Percentiles rank a stretch among this genome's conserved stretches.
Evolutionary conservation across 2,888 invertebrate species (phyloP).

Genomic region (Zonitis immaculata): DNA sequence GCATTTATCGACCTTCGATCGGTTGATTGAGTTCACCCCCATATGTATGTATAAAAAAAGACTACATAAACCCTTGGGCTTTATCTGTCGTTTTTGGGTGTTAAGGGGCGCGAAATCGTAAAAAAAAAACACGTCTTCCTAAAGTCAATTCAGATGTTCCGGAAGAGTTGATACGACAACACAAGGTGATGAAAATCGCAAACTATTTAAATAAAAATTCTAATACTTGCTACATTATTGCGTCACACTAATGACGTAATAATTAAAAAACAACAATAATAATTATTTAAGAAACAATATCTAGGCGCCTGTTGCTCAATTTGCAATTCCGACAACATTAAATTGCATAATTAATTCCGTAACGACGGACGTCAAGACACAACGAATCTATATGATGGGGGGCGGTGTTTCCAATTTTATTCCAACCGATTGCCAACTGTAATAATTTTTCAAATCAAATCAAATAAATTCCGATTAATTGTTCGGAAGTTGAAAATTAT

Average conservation of each 20-base stretch:
- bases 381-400: no score
- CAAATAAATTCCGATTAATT: no score
- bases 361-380: neutral
- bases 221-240: slow-evolving; percentile 1
- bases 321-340: neutral
- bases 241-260: neutral
- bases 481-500: no score
- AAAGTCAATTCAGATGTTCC: neutral
- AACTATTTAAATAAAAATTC: neutral
- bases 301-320: neutral
- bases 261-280: neutral
- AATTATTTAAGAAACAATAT: no score
- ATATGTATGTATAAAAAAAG: no score
- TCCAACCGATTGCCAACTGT: no score
- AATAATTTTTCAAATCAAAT: no score
- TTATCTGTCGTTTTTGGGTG: neutral
- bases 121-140: neutral
- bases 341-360: neutral
- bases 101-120: neutral
- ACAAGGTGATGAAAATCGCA: neutral
- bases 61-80: neutral
- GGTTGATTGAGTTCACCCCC: no score
- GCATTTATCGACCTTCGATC: no score
- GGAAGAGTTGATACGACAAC: neutral
- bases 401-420: no score